phyloP scores from a whole-genome alignment of 2,797 vertebrate genomes.

The Chromobotia macracanthus region DNA sequence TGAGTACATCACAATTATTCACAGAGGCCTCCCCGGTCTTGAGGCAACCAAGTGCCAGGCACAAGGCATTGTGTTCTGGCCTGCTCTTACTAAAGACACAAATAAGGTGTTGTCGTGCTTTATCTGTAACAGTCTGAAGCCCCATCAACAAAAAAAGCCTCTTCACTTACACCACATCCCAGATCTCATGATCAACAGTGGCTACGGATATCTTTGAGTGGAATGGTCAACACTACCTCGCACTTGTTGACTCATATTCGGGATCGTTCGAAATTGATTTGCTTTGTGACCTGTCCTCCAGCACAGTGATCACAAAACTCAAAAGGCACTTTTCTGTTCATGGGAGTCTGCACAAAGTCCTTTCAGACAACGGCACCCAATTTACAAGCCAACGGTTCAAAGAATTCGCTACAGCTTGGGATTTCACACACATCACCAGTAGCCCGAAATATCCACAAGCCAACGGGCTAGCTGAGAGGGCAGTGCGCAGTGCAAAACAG shows the following conservation, averaged over 20 bases:
- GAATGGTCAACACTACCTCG: constrained; percentile 21
- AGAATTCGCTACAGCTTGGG: constrained; percentile 14
- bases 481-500: constrained; percentile 23
- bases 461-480: not conserved
- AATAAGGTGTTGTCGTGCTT: not conserved
- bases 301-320: constrained; percentile 1
- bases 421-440: constrained; percentile 13
- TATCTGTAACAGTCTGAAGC: not conserved
- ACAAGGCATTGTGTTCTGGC: constrained; percentile 23
- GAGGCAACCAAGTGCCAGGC: constrained; percentile 42
- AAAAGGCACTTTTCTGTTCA: constrained; percentile 25
- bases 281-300: not conserved
- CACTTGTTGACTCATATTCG: constrained; percentile 31
- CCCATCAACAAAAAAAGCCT: constrained; percentile 24
- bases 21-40: constrained; percentile 34
- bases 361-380: constrained; percentile 26
- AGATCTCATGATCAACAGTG: not conserved
- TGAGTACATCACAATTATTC: constrained; percentile 29
- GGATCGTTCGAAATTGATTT: constrained; percentile 41
- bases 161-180: not conserved
- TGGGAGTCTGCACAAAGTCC: not conserved
- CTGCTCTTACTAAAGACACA: constrained; percentile 29
- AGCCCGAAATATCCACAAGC: constrained; percentile 1
- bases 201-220: not conserved
- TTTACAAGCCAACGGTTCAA: not conserved